Evolutionary conservation across 1,140 invertebrate species (phyloP).

Genomic region (Sycobia sp.): DNA sequence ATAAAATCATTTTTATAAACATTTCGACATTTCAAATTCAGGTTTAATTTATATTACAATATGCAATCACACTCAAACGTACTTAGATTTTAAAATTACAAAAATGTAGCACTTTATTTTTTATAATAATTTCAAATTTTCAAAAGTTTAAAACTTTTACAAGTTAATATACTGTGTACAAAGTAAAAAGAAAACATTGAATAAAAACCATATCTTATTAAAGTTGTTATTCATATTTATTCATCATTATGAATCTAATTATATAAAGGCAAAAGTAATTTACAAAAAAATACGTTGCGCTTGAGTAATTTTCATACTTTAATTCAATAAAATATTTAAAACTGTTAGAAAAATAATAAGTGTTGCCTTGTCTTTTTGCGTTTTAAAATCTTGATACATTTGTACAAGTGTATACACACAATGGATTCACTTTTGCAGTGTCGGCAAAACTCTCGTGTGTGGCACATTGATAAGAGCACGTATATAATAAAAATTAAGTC

Average conservation of each 20-base stretch:
- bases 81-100: not conserved
- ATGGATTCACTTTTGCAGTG: constrained; percentile 18
- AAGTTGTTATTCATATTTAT: too few species aligned
- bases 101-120: not conserved
- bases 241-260: too few species aligned
- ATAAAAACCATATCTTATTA: too few species aligned
- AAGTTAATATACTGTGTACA: not conserved
- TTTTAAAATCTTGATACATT: constrained; percentile 7
- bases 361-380: too few species aligned
- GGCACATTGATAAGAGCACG: constrained; percentile 37
- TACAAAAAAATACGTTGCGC: too few species aligned
- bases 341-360: too few species aligned
- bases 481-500: constrained; percentile 35
- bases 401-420: constrained; percentile 15
- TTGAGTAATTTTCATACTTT: too few species aligned
- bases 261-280: too few species aligned
- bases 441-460: constrained; percentile 24
- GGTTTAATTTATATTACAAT: not conserved
- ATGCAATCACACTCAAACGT: not conserved
- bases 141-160: not conserved
- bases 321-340: too few species aligned
- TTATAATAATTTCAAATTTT: not conserved
- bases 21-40: not conserved
- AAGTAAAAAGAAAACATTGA: too few species aligned
- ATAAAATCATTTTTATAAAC: too few species aligned